Evolutionary conservation across 1,140 invertebrate species (phyloP).

Genomic region (Drosophila funebris): DNA sequence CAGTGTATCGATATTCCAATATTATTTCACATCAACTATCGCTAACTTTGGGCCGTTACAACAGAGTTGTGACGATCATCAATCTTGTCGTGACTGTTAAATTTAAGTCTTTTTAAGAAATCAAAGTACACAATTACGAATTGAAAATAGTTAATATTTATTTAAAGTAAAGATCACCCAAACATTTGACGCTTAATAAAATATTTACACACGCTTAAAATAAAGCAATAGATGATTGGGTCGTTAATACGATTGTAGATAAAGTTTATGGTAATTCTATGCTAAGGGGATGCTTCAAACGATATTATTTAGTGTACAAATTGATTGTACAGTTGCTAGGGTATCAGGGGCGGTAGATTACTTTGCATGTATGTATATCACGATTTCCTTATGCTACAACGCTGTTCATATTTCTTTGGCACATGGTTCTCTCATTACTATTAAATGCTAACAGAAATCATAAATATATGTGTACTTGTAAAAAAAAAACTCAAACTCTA

Average conservation of each 20-base stretch:
- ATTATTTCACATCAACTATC: too few species aligned
- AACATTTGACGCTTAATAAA: constrained; percentile 29
- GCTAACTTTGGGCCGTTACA: too few species aligned
- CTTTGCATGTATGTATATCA: constrained; percentile 56
- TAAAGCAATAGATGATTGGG: constrained; percentile 32
- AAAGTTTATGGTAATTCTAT: constrained; percentile 24
- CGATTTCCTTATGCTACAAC: constrained; percentile 70
- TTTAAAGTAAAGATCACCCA: constrained; percentile 19
- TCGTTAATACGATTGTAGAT: constrained; percentile 41
- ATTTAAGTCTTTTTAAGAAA: not conserved
- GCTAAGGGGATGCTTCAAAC: constrained; percentile 9
- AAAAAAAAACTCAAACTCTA: constrained; percentile 27
- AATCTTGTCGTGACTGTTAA: too few species aligned
- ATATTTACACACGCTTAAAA: constrained; percentile 40
- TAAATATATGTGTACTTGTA: constrained; percentile 19
- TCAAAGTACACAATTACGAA: not conserved
- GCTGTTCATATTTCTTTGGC: constrained; percentile 67
- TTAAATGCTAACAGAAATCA: constrained; percentile 57
- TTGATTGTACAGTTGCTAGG: not conserved
- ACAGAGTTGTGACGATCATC: too few species aligned
- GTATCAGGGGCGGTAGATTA: not conserved
- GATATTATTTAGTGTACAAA: not conserved
- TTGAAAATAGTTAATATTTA: constrained; percentile 34
- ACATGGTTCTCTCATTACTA: constrained; percentile 35
- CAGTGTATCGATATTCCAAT: too few species aligned